These are phyloP conservation scores for Oryzaephilus surinamensis DNA, from an alignment of 1,140 invertebrate species.

Conservation along the genomic window DNA sequence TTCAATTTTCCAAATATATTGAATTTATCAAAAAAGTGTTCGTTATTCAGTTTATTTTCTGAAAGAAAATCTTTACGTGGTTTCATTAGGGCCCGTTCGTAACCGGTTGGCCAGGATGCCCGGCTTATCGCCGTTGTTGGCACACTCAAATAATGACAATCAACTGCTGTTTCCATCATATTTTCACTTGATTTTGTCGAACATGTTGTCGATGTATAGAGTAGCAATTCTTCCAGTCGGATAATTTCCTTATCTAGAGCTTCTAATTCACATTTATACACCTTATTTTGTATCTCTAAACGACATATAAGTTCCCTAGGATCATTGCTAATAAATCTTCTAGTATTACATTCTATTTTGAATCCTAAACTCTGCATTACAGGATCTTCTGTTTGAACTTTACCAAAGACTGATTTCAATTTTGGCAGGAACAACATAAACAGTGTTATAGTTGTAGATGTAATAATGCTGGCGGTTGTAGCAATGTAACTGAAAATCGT, in stretches of 20 bases:
- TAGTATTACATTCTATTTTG: conserved; percentile 78
- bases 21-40: no score
- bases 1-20: no score
- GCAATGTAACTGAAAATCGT: conserved; percentile 75
- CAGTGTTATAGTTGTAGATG: conserved; percentile 76
- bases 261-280: conserved; percentile 73
- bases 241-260: conserved; percentile 70
- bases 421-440: conserved; percentile 83
- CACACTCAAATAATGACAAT: no score
- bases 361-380: conserved; percentile 80
- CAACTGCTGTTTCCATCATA: no score
- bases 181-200: no score
- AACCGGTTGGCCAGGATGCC: no score
- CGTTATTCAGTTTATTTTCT: no score
- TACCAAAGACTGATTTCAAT: conserved; percentile 45
- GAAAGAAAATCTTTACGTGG: no score
- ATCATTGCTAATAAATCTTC: conserved; percentile 61
- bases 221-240: conserved; percentile 48
- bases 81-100: no score
- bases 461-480: conserved; percentile 69
- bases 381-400: conserved; percentile 48
- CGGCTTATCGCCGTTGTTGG: no score
- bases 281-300: conserved; percentile 83
- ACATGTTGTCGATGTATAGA: no score
- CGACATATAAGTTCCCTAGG: conserved; percentile 70